Percentiles rank a stretch among this genome's conserved stretches.
phyloP scores from a whole-genome alignment of 92 coral and sea anemone genomes.

The Zoanthus gigantus region DNA sequence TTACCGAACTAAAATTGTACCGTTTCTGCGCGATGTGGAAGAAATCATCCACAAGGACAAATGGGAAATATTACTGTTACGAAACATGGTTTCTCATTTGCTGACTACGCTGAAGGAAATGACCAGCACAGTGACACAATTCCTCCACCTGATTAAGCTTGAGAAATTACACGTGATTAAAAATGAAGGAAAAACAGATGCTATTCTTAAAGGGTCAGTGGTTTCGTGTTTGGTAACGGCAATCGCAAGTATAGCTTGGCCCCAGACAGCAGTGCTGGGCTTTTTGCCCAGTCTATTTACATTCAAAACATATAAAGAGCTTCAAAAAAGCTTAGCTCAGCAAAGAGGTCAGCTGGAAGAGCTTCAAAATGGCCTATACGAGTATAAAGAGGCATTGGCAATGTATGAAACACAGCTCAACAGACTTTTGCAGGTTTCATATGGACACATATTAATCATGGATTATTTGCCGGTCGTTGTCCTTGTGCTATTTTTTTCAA shows the following conservation, averaged over 20 bases:
- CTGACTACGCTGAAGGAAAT: not conserved
- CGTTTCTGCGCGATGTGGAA: not conserved
- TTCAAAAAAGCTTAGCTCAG: not conserved
- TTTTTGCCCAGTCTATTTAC: not conserved
- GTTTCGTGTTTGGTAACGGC: not conserved
- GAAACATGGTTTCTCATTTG: not conserved
- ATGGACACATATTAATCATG: not conserved
- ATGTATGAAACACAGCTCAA: not conserved
- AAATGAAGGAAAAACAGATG: not conserved
- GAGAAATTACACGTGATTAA: not conserved
- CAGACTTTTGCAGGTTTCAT: not conserved
- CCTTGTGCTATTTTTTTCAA: not conserved
- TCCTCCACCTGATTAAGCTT: not conserved
- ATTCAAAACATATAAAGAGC: no score
- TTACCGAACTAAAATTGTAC: conserved; percentile 24
- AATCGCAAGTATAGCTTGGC: not conserved
- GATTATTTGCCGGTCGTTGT: not conserved
- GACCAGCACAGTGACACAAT: not conserved
- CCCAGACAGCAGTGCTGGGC: not conserved
- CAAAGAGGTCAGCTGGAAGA: not conserved
- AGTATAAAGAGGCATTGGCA: not conserved
- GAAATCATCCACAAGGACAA: not conserved
- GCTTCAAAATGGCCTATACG: not conserved
- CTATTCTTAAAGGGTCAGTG: not conserved
- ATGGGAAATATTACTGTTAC: not conserved